These are phyloP conservation scores for Caenorhabditis becei DNA, from an alignment of 2,888 invertebrate species.

Conservation along the genomic window DNA sequence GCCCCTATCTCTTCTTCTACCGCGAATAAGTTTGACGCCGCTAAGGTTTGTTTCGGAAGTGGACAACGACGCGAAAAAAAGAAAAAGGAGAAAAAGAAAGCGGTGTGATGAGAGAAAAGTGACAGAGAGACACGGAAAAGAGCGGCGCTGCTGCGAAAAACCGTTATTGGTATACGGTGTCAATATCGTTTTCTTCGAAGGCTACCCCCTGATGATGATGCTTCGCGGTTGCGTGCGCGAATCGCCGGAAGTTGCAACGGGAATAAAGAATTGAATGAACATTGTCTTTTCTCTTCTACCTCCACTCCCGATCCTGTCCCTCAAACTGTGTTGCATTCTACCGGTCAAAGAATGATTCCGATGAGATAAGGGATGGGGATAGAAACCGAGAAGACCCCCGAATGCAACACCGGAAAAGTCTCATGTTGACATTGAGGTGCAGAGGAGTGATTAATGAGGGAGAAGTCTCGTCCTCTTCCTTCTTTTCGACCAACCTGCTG, in stretches of 20 bases:
- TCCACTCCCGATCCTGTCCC: neutral
- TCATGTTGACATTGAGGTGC: conserved; percentile 33
- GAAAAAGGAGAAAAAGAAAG: conserved; percentile 20
- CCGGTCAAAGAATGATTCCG: conserved; percentile 51
- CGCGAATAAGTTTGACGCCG: conserved; percentile 47
- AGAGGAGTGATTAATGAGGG: conserved; percentile 46
- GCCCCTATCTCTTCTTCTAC: neutral
- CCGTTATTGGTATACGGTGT: conserved; percentile 58
- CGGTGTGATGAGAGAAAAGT: conserved; percentile 25
- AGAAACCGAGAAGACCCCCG: neutral
- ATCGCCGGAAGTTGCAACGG: conserved; percentile 49
- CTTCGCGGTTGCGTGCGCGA: conserved; percentile 30
- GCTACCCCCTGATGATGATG: conserved; percentile 24
- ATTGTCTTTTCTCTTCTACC: conserved; percentile 18
- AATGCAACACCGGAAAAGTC: neutral
- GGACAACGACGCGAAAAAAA: conserved; percentile 27
- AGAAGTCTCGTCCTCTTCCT: conserved; percentile 13
- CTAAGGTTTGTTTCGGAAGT: conserved; percentile 15
- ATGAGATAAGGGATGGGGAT: conserved; percentile 23
- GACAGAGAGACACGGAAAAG: conserved; percentile 32
- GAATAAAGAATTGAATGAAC: conserved; percentile 53
- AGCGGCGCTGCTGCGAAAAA: conserved; percentile 27
- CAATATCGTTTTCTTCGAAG: conserved; percentile 49
- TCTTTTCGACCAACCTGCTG: conserved; percentile 69
- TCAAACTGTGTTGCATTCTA: conserved; percentile 43